These are phyloP conservation scores for Parascotia fuliginaria DNA, from an alignment of 2,888 invertebrate species.

Conservation along the genomic window DNA sequence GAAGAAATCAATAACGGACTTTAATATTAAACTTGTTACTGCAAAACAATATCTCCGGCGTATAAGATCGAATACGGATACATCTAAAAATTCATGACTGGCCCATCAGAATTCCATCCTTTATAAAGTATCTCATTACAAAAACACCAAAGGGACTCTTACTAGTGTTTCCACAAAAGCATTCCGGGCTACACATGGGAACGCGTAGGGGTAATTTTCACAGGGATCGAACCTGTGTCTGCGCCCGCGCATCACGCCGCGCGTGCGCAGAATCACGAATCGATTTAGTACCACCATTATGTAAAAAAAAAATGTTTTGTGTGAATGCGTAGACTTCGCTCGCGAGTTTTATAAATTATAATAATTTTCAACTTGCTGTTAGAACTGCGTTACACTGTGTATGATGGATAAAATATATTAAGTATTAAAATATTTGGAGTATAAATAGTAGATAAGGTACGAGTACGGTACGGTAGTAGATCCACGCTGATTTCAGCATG, in stretches of 20 bases:
- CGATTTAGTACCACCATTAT: constrained; percentile 53
- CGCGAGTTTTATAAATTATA: neutral
- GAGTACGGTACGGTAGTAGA: too few species aligned
- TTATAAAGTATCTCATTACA: constrained; percentile 4
- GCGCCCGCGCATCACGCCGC: constrained; percentile 55
- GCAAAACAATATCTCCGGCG: neutral
- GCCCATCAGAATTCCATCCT: constrained; percentile 3
- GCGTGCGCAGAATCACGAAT: constrained; percentile 71
- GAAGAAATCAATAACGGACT: too few species aligned
- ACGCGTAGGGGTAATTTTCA: constrained; percentile 49
- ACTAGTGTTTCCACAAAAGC: constrained; percentile 9
- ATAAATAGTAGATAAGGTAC: too few species aligned
- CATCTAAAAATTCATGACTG: constrained; percentile 1
- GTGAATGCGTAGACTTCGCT: constrained; percentile 14
- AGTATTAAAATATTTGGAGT: too few species aligned
- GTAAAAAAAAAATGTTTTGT: constrained; percentile 15
- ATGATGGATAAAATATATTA: too few species aligned
- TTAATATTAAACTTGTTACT: neutral
- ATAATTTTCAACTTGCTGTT: neutral
- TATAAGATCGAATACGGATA: neutral
- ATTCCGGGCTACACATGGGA: constrained; percentile 15
- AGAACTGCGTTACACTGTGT: too few species aligned
- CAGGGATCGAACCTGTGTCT: constrained; percentile 53
- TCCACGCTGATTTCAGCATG: too few species aligned
- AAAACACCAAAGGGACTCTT: constrained; percentile 6